These are phyloP conservation scores for Acromyrmex heyeri DNA, from an alignment of 1,140 invertebrate genomes.

Conservation along the genomic window DNA sequence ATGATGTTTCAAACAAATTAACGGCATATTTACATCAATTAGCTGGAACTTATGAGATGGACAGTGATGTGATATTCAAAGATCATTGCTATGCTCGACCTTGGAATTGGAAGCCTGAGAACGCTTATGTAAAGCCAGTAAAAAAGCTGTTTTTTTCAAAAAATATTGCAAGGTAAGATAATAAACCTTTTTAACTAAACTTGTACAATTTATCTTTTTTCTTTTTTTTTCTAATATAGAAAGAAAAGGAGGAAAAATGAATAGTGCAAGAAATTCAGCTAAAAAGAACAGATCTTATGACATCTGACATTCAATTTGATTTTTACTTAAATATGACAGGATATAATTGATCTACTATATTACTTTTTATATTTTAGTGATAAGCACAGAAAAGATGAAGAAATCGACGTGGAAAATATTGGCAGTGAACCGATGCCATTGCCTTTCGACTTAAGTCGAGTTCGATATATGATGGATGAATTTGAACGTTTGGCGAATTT, in stretches of 20 bases:
- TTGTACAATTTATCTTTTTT: too few relatives aligned
- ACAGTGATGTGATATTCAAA: slow-evolving; percentile 83
- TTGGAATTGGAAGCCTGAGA: slow-evolving; percentile 91
- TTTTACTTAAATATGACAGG: neutral
- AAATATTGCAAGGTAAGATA: slow-evolving; percentile 72
- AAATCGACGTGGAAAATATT: slow-evolving; percentile 86
- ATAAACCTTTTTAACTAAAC: neutral
- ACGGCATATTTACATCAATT: slow-evolving; percentile 82
- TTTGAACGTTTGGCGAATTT: slow-evolving; percentile 90
- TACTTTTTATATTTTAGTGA: slow-evolving; percentile 58
- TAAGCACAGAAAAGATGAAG: slow-evolving; percentile 79
- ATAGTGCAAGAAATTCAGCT: too few relatives aligned
- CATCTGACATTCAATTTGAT: neutral
- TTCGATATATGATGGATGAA: slow-evolving; percentile 91
- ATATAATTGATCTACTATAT: slow-evolving; percentile 11
- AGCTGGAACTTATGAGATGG: slow-evolving; percentile 81
- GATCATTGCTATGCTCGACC: slow-evolving; percentile 91
- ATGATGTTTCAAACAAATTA: slow-evolving; percentile 82
- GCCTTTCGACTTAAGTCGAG: slow-evolving; percentile 89
- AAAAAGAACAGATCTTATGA: too few relatives aligned
- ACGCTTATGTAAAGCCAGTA: slow-evolving; percentile 89
- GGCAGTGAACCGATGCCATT: slow-evolving; percentile 72
- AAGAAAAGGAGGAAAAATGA: too few relatives aligned
- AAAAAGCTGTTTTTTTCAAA: slow-evolving; percentile 87
- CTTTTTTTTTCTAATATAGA: too few relatives aligned